Evolutionary conservation across 2,888 invertebrate species (phyloP), one percentile per base, ranked within the genome.

Genomic region (Dyspetes luteomarginatus): DNA sequence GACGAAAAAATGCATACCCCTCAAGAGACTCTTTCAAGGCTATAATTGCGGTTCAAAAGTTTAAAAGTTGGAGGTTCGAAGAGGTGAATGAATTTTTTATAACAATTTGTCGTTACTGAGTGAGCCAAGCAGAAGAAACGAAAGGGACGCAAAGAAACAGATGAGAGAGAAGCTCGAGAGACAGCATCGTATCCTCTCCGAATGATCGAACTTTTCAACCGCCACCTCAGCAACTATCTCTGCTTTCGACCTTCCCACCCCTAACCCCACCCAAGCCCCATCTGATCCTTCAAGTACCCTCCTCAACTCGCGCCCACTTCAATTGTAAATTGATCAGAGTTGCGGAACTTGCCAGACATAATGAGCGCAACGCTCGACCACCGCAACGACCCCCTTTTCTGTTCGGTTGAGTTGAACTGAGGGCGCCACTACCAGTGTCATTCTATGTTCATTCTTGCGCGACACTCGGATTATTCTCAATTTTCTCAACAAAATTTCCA

Each of bases 281-380:
- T 58, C 15, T 17, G 3, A 9, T 50, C 50, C 24, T 15, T 30
- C 26, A 12, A 19, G 7, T 50, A 56, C 12, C 43, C 52, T 67
- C 52, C 50, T 19, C 55, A 50, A 76, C 75, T 52, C 60, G 75
- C 75, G 76, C 71, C 82, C 83, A 82, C 81, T 83, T 86, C 87
- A 89, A 89, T 89, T 88, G 89, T 86, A 83, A 86, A 88, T 86
- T 86, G 86, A 88, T 88, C 86, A 84, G 83, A 84, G 82, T 86
- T 86, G 75, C 83, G 74, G 82, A 82, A 87, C 88, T 88, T 80
- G 73, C 72, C 77, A 84, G 84, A 84, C 85, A 84, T 85, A 85
- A 85, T 85, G 83, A 83, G 77, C 56, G 30, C 56, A 73, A 43
- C 43, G 30, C 60, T 36, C 60, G 60, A 60, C 60, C 50, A 50